phyloP scores from a whole-genome alignment of 2,888 invertebrate species.

The Ganaspis brasiliensis region DNA sequence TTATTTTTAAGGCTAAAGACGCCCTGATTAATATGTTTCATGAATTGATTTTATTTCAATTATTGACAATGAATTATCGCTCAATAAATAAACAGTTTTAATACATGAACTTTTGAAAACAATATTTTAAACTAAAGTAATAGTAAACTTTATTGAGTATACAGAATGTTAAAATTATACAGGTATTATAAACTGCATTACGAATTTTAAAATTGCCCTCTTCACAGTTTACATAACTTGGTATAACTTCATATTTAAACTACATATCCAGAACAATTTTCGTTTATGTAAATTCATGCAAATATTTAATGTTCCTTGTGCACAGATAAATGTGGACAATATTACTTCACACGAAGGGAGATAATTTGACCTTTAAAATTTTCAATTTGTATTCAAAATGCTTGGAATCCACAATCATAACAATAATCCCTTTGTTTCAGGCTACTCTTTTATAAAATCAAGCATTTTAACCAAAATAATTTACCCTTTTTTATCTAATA shows the following conservation, averaged over 20 bases:
- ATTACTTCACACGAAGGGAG: slow-evolving; percentile 17
- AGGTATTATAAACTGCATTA: not conserved
- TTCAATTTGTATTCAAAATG: slow-evolving; percentile 21
- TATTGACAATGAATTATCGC: no score
- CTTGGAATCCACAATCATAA: not conserved
- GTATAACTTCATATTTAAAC: slow-evolving; percentile 6
- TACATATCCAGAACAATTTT: not conserved
- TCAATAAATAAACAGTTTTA: not conserved
- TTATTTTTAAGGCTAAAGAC: no score
- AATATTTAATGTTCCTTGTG: slow-evolving; percentile 24
- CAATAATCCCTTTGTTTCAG: not conserved
- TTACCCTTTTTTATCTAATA: no score
- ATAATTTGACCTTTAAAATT: slow-evolving; percentile 17
- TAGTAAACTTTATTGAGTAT: not conserved
- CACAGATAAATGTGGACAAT: slow-evolving; percentile 19
- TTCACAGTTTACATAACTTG: slow-evolving; percentile 3
- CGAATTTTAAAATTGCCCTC: not conserved
- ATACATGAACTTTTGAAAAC: not conserved
- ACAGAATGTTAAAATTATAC: not conserved
- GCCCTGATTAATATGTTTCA: no score
- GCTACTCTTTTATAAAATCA: not conserved
- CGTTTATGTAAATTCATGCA: slow-evolving; percentile 26
- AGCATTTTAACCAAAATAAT: no score
- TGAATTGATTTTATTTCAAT: no score
- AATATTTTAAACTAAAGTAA: not conserved